Evolutionary conservation across 2,113 vertebrate genomes (phyloP).

Genomic region (Antidorcas marsupialis): DNA sequence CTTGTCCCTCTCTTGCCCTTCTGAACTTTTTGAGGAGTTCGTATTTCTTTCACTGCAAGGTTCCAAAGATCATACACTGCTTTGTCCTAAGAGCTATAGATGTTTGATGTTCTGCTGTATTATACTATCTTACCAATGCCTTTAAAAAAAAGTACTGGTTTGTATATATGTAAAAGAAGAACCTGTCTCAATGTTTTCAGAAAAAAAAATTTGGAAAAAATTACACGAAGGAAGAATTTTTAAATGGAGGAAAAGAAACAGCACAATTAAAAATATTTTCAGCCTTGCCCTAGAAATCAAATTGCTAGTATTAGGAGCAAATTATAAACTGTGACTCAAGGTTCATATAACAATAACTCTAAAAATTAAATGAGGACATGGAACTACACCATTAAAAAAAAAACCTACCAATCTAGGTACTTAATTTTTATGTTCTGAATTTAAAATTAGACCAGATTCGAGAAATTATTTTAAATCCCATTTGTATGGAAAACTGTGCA

Average conservation of each 20-base stretch:
- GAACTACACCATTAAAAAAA: neutral
- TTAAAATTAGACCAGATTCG: neutral
- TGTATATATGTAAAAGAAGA: neutral
- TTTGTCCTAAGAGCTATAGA: neutral
- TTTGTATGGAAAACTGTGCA: neutral
- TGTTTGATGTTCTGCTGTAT: neutral
- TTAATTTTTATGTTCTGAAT: neutral
- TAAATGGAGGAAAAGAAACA: neutral
- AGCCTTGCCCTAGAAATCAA: neutral
- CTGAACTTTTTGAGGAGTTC: neutral
- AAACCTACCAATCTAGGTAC: neutral
- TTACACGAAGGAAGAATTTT: neutral
- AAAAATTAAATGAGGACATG: neutral
- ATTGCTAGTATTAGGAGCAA: neutral
- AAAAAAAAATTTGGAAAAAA: neutral
- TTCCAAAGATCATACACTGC: neutral
- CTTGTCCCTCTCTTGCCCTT: neutral
- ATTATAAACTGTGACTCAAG: neutral
- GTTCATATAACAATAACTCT: constrained; percentile 14
- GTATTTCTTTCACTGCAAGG: neutral
- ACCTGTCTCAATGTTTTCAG: neutral
- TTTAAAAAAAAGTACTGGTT: neutral
- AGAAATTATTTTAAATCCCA: neutral
- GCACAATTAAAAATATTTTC: neutral
- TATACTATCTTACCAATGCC: neutral